A percentile compares a stretch with the other conserved stretches of the same genome.
Conservation (phyloP, 2,888 invertebrate species). For the Hedya salicella region DNA sequence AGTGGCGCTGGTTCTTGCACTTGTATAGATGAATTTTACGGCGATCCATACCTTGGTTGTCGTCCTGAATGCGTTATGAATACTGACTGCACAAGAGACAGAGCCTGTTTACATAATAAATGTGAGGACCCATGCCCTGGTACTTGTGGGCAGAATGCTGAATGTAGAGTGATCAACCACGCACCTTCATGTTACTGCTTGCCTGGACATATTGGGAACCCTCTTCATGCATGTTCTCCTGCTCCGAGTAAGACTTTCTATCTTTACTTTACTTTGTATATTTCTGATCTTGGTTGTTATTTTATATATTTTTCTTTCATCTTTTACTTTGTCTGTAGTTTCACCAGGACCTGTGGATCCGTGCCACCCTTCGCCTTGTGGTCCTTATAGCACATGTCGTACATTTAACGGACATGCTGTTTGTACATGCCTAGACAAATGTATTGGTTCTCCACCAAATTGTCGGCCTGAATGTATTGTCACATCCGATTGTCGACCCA, state of each 20-base stretch:
- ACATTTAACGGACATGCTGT: conserved; percentile 89
- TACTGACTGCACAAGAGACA: conserved; percentile 88
- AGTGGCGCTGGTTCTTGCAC: conserved; percentile 91
- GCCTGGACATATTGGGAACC: conserved; percentile 89
- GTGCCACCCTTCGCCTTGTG: conserved; percentile 91
- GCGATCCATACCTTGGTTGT: conserved; percentile 91
- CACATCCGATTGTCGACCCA: conserved; percentile 90
- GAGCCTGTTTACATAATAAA: conserved; percentile 91
- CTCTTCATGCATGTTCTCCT: conserved; percentile 87
- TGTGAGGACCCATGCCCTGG: conserved; percentile 92
- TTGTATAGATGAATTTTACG: conserved; percentile 90
- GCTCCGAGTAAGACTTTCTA: conserved; percentile 85
- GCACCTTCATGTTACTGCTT: conserved; percentile 91
- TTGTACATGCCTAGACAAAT: conserved; percentile 90
- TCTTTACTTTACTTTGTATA: conserved; percentile 61
- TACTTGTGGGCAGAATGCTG: conserved; percentile 90
- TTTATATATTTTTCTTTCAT: conserved; percentile 61
- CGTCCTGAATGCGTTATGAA: conserved; percentile 93
- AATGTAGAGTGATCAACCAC: conserved; percentile 90
- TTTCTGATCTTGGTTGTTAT: conserved; percentile 56
- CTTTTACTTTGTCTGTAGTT: conserved; percentile 68
- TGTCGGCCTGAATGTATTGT: conserved; percentile 92
- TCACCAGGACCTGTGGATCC: conserved; percentile 85
- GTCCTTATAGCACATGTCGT: conserved; percentile 91
- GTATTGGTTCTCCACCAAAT: conserved; percentile 90